phyloP scores from a whole-genome alignment of 1,140 invertebrate species.

The Apis cerana region DNA sequence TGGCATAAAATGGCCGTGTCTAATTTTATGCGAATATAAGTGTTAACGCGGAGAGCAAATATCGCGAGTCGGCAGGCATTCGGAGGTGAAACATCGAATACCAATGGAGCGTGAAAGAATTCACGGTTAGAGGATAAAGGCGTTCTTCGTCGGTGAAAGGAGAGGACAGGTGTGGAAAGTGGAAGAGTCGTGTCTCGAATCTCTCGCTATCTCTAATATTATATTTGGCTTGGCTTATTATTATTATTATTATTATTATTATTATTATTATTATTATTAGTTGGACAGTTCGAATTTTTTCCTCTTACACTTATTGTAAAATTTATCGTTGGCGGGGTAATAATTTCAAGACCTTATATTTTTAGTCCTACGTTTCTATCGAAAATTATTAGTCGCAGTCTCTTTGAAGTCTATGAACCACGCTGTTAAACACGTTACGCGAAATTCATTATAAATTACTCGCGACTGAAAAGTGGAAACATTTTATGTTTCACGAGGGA shows the following conservation, averaged over 20 bases:
- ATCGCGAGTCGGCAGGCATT: conserved; percentile 30
- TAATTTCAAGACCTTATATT: too few species aligned
- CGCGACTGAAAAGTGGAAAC: not conserved
- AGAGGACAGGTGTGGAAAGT: conserved; percentile 20
- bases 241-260: not conserved
- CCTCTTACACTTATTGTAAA: too few species aligned
- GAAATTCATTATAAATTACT: conserved; percentile 30
- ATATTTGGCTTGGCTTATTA: not conserved
- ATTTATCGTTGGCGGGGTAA: too few species aligned
- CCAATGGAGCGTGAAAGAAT: conserved; percentile 44
- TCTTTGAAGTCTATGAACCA: not conserved
- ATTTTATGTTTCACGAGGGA: not conserved
- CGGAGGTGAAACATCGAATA: conserved; percentile 23
- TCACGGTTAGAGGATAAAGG: not conserved
- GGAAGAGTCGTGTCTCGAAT: not conserved
- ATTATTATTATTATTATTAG: not conserved
- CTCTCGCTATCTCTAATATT: not conserved
- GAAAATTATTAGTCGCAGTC: not conserved
- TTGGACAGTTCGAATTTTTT: too few species aligned
- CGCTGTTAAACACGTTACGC: conserved; percentile 8
- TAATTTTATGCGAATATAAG: conserved; percentile 22
- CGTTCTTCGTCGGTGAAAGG: conserved; percentile 30
- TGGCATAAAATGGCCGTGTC: not conserved
- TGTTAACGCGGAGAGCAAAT: conserved; percentile 17
- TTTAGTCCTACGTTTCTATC: too few species aligned